Percentiles rank a stretch among this genome's conserved stretches.
Conservation (phyloP, 2,888 invertebrate species). For the Microctonus brassicae region DNA sequence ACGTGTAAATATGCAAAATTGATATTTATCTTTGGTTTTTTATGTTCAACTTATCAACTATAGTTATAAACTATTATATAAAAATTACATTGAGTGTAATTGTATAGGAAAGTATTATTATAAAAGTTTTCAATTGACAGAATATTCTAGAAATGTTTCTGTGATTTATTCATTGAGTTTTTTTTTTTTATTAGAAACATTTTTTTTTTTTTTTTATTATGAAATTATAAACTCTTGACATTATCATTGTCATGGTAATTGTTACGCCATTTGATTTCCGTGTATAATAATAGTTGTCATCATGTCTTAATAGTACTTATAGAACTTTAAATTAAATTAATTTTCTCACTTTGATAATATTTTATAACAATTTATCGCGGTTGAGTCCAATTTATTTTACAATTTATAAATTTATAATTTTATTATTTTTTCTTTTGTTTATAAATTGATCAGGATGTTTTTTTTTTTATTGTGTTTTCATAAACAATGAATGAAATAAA, state of each 20-base stretch:
- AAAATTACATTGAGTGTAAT: too few relatives aligned
- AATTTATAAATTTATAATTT: neutral
- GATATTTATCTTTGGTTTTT: too few relatives aligned
- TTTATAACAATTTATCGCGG: neutral
- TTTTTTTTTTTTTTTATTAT: constrained; percentile 12
- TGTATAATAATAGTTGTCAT: neutral
- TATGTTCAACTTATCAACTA: too few relatives aligned
- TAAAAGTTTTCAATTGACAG: constrained; percentile 9
- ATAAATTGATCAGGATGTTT: too few relatives aligned
- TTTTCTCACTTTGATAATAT: neutral
- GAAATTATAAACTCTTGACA: constrained; percentile 23
- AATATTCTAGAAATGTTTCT: constrained; percentile 42
- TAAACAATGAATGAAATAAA: neutral
- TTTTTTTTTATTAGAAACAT: too few relatives aligned
- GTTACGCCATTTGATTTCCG: neutral
- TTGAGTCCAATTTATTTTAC: neutral
- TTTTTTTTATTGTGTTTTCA: neutral
- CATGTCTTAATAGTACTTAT: neutral
- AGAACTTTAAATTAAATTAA: neutral
- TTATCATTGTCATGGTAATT: neutral
- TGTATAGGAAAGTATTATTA: neutral
- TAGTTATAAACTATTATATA: too few relatives aligned
- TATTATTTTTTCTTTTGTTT: too few relatives aligned
- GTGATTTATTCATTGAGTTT: too few relatives aligned
- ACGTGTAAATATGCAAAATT: too few relatives aligned